phyloP scores from a whole-genome alignment of 2,797 vertebrate species.

The Merluccius polli region DNA sequence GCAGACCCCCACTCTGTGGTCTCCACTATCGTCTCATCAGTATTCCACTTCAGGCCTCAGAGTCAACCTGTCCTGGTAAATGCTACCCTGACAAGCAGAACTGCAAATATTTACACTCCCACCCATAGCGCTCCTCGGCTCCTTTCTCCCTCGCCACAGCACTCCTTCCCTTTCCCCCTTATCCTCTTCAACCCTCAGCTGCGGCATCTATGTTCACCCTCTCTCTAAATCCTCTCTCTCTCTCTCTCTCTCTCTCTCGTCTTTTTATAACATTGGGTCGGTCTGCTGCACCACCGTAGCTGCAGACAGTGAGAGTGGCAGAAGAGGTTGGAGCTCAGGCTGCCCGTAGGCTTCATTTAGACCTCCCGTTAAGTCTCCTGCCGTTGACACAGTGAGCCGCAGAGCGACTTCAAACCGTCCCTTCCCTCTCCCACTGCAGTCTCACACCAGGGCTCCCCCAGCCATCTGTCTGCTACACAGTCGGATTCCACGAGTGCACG shows the following conservation, averaged over 20 bases:
- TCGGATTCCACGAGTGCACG: slow-evolving; percentile 31
- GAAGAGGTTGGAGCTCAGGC: slow-evolving; percentile 63
- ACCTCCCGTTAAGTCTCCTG: slow-evolving; percentile 51
- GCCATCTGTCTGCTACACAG: slow-evolving; percentile 44
- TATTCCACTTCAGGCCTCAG: slow-evolving; percentile 67
- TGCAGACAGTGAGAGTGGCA: slow-evolving; percentile 40
- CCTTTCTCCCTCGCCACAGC: slow-evolving; percentile 22
- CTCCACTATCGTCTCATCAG: slow-evolving; percentile 62
- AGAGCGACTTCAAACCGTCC: slow-evolving; percentile 57
- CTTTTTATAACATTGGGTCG: no score
- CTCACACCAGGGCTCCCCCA: slow-evolving; percentile 38
- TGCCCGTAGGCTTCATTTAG: slow-evolving; percentile 73
- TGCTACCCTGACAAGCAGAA: slow-evolving; percentile 76
- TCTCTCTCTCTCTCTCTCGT: not conserved
- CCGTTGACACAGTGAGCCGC: slow-evolving; percentile 57
- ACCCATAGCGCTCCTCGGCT: slow-evolving; percentile 39
- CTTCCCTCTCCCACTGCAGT: slow-evolving; percentile 24
- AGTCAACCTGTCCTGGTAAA: slow-evolving; percentile 65
- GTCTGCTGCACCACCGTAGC: slow-evolving; percentile 27
- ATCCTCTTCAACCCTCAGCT: not conserved
- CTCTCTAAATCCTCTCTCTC: not conserved
- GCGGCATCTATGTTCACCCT: not conserved
- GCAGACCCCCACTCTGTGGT: not conserved
- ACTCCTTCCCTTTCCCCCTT: not conserved
- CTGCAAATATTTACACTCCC: slow-evolving; percentile 79